These are phyloP conservation scores for Callosobruchus maculatus DNA, from an alignment of 2,888 invertebrate species.

Conservation along the genomic window DNA sequence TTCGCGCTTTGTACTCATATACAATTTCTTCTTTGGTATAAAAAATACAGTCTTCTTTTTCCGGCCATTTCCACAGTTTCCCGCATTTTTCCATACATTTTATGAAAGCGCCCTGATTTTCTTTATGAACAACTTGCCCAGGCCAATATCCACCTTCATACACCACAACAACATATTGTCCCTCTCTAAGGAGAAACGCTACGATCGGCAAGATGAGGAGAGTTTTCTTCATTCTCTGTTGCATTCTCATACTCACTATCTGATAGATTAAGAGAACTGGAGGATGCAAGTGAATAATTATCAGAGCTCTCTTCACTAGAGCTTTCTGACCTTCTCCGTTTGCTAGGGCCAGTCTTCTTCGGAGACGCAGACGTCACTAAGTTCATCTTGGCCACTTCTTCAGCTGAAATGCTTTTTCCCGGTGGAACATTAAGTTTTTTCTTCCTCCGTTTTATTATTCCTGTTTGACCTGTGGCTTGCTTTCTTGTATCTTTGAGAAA, in stretches of 20 bases:
- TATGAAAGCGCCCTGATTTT: not conserved
- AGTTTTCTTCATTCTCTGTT: not conserved
- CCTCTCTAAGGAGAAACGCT: not conserved
- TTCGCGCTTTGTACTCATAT: too few species aligned
- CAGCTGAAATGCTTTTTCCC: constrained; percentile 2
- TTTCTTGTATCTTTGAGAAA: constrained; percentile 6
- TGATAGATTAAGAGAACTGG: constrained; percentile 2
- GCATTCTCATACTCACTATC: not conserved
- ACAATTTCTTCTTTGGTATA: constrained; percentile 4
- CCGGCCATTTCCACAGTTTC: constrained; percentile 2
- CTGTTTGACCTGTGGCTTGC: constrained; percentile 2
- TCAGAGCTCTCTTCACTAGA: not conserved
- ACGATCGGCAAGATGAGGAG: too few species aligned
- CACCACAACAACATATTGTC: not conserved
- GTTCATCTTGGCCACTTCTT: constrained; percentile 2
- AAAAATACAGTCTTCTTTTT: constrained; percentile 1
- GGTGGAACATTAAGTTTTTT: constrained; percentile 5
- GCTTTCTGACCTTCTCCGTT: not conserved
- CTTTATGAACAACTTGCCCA: not conserved
- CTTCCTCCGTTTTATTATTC: constrained; percentile 4
- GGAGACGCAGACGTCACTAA: not conserved
- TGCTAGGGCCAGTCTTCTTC: not conserved
- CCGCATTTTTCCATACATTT: constrained; percentile 1
- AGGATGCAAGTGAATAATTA: too few species aligned
- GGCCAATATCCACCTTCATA: constrained; percentile 1